A percentile compares a stretch with the other conserved stretches of the same genome.
Conservation (phyloP, 1,140 invertebrate genomes). For the Gonioctena quinquepunctata region DNA sequence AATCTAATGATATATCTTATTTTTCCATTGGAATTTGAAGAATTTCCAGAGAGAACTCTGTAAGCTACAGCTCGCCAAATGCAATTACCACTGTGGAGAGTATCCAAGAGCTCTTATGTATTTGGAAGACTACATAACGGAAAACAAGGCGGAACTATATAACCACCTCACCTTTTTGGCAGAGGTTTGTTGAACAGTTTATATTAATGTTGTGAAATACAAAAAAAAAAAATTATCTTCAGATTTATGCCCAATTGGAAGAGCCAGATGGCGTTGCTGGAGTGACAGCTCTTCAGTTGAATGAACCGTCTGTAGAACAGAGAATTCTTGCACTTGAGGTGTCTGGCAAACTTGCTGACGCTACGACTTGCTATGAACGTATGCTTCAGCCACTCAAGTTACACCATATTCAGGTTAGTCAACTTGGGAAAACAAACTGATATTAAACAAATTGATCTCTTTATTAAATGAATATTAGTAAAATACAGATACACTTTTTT, state of each 20-base stretch:
- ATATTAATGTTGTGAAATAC: neutral
- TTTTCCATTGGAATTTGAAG: no score
- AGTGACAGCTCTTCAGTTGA: conserved; percentile 65
- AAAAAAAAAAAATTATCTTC: neutral
- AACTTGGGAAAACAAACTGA: no score
- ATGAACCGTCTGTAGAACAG: conserved; percentile 70
- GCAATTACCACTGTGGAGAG: conserved; percentile 73
- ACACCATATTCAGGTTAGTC: conserved; percentile 59
- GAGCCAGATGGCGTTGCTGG: conserved; percentile 78
- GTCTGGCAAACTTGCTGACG: conserved; percentile 73
- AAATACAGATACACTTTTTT: neutral
- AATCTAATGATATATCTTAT: no score
- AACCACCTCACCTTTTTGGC: conserved; percentile 66
- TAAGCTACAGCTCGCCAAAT: conserved; percentile 68
- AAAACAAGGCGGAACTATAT: conserved; percentile 62
- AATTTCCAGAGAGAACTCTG: conserved; percentile 65
- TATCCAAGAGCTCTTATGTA: conserved; percentile 75
- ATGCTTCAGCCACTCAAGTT: conserved; percentile 64
- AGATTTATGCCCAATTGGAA: conserved; percentile 74
- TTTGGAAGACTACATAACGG: conserved; percentile 70
- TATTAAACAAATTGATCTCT: no score
- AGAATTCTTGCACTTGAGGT: conserved; percentile 74
- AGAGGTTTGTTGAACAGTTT: conserved; percentile 53
- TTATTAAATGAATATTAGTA: no score
- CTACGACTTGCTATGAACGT: conserved; percentile 76